These are phyloP conservation scores for Toxotes jaculatrix DNA, from an alignment of 2,113 vertebrate species.

Conservation along the genomic window DNA sequence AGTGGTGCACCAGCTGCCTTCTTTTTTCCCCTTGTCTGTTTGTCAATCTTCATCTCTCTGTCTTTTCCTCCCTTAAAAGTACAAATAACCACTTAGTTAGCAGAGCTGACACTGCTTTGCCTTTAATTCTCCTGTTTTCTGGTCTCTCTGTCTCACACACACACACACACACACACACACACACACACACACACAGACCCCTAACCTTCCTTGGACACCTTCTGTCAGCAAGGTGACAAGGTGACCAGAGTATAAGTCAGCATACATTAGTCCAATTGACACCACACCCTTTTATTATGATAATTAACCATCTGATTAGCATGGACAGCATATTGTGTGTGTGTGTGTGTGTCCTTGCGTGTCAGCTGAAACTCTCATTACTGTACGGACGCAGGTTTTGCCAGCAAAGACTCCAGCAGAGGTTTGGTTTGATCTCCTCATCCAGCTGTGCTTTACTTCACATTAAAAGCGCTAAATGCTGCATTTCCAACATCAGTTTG, in stretches of 20 bases:
- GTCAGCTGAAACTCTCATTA: neutral
- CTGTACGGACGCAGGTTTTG: neutral
- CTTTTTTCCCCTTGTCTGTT: neutral
- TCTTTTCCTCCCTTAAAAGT: constrained; percentile 2
- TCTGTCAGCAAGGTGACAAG: constrained; percentile 69
- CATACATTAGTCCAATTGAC: constrained; percentile 66
- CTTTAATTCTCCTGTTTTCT: neutral
- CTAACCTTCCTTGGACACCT: constrained; percentile 25
- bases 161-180: constrained; percentile 8
- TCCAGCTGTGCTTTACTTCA: neutral
- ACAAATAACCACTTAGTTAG: neutral
- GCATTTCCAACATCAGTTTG: constrained; percentile 5
- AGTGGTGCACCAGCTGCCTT: neutral
- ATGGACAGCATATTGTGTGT: too few relatives aligned
- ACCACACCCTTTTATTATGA: constrained; percentile 68
- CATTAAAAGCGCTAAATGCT: constrained; percentile 21
- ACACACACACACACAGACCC: constrained; percentile 17
- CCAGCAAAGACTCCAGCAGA: too few relatives aligned
- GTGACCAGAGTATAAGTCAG: constrained; percentile 59
- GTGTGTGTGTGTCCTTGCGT: constrained; percentile 22
- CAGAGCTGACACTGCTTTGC: neutral
- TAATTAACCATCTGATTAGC: constrained; percentile 69
- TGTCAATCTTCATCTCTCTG: neutral
- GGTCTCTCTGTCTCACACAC: neutral
- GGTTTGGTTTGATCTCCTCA: too few relatives aligned